A percentile compares a stretch with the other conserved stretches of the same genome.
These are phyloP conservation scores for Semicossyphus pulcher DNA, from an alignment of 2,113 vertebrate species.

Conservation along the genomic window DNA sequence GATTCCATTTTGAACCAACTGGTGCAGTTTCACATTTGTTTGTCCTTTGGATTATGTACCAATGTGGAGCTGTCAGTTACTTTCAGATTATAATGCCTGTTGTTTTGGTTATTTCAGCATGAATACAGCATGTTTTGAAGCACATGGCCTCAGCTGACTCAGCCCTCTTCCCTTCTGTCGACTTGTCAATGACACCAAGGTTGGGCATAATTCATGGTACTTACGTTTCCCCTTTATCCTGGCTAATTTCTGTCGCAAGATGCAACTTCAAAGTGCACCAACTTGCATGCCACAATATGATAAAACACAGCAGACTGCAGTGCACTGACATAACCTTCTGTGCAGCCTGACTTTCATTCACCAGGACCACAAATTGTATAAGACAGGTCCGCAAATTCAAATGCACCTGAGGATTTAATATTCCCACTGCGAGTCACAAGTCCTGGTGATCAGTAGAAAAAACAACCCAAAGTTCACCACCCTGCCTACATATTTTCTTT, in stretches of 20 bases:
- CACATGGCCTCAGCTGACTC: not conserved
- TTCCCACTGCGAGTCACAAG: constrained; percentile 11
- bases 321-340: not conserved
- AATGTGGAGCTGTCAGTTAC: not conserved
- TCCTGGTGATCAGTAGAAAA: constrained; percentile 22
- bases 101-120: constrained; percentile 13
- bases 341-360: not conserved
- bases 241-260: constrained; percentile 23
- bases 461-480: constrained; percentile 16
- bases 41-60: no score
- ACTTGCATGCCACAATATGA: constrained; percentile 9
- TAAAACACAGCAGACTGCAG: not conserved
- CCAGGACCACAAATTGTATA: not conserved
- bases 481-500: constrained; percentile 37
- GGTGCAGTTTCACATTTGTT: no score
- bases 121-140: constrained; percentile 7
- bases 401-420: constrained; percentile 25
- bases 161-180: constrained; percentile 1
- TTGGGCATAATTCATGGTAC: constrained; percentile 12
- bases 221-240: constrained; percentile 44
- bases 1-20: constrained; percentile 1
- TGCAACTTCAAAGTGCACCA: not conserved
- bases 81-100: not conserved
- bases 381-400: not conserved
- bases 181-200: constrained; percentile 43